Evolutionary conservation across 2,797 vertebrate species (phyloP).

Genomic region (Artibeus lituratus): DNA sequence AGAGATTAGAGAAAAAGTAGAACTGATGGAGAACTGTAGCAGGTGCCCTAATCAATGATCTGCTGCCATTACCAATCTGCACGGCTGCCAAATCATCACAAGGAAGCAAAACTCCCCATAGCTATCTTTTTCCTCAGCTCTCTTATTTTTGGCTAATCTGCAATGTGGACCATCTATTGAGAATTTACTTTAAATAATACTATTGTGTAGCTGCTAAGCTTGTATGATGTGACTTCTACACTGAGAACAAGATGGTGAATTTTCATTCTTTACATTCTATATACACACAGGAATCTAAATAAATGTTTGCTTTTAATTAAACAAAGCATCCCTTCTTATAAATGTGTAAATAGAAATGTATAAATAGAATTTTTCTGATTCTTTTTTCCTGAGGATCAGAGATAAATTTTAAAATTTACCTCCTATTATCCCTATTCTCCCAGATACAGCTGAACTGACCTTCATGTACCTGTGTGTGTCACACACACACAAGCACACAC

Average conservation of each 20-base stretch:
- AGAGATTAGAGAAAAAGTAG: neutral
- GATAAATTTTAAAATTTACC: neutral
- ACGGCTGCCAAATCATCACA: neutral
- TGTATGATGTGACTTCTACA: neutral
- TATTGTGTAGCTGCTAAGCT: conserved; percentile 18
- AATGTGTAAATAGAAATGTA: neutral
- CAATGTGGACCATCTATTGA: neutral
- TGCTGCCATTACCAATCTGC: neutral
- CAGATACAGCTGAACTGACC: neutral
- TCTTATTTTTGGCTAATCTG: conserved; percentile 30
- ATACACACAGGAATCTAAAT: neutral
- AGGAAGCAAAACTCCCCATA: neutral
- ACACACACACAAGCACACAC: neutral
- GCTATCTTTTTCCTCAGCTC: neutral
- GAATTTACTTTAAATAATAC: conserved; percentile 25
- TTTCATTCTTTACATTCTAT: neutral
- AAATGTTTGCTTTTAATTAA: neutral
- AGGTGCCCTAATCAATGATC: neutral
- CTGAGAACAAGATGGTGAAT: neutral
- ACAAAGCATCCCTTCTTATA: neutral
- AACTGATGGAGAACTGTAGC: neutral
- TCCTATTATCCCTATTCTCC: neutral
- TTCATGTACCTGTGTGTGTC: neutral
- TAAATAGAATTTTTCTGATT: neutral
- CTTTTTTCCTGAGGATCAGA: neutral